phyloP scores from a whole-genome alignment of 1,140 invertebrate species.

The Scaptomyza hsui region DNA sequence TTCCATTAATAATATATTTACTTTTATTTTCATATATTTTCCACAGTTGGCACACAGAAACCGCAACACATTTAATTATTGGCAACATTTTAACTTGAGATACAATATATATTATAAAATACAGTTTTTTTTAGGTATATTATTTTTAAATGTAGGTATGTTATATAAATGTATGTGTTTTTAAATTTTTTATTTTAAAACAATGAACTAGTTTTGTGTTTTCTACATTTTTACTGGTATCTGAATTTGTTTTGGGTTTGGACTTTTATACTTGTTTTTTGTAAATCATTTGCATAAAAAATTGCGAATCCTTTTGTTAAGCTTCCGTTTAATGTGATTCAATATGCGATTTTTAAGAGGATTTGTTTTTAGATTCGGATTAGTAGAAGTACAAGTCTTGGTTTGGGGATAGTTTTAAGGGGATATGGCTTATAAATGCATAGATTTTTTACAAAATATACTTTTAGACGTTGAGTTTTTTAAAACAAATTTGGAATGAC shows the following conservation, averaged over 20 bases:
- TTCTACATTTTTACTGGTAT: slow-evolving; percentile 23
- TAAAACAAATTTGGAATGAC: no score
- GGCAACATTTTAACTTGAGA: slow-evolving; percentile 51
- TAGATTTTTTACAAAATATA: slow-evolving; percentile 7
- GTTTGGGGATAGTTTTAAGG: background rate
- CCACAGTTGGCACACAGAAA: slow-evolving; percentile 59
- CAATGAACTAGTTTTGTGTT: slow-evolving; percentile 26
- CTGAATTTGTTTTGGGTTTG: slow-evolving; percentile 31
- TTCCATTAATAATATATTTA: slow-evolving; percentile 18
- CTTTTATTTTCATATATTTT: slow-evolving; percentile 46
- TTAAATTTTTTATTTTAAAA: slow-evolving; percentile 16
- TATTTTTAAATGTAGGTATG: slow-evolving; percentile 14
- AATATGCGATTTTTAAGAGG: slow-evolving; percentile 13
- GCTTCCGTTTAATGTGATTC: slow-evolving; percentile 32
- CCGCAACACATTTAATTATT: slow-evolving; percentile 67
- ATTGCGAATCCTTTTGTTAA: slow-evolving; percentile 42
- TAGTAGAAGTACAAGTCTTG: background rate
- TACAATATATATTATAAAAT: slow-evolving; percentile 18
- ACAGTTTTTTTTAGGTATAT: slow-evolving; percentile 13
- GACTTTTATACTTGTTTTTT: background rate
- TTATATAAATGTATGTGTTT: slow-evolving; percentile 20
- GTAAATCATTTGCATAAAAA: slow-evolving; percentile 38
- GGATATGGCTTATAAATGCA: slow-evolving; percentile 42
- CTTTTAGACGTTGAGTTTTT: background rate
- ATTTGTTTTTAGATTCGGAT: slow-evolving; percentile 1